A percentile compares a stretch with the other conserved stretches of the same genome.
Conservation (phyloP, 2,113 vertebrate genomes). For the Nyctereutes procyonoides region DNA sequence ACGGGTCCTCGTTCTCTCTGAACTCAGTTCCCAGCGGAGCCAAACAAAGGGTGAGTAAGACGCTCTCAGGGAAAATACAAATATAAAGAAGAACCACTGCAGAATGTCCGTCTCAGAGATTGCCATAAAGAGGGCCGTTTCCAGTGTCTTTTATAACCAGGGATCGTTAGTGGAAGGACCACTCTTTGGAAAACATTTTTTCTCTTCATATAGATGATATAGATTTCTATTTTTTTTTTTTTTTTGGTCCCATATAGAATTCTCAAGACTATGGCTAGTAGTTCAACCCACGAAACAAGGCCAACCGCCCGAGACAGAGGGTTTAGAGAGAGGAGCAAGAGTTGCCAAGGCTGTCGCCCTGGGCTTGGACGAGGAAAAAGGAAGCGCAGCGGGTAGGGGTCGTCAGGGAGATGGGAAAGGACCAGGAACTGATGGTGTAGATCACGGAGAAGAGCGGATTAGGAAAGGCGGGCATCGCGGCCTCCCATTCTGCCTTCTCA, state of each 20-base stretch:
- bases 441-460: neutral
- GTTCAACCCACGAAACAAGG: neutral
- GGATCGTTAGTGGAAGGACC: neutral
- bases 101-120: neutral
- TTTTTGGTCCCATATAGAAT: neutral
- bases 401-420: neutral
- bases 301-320: neutral
- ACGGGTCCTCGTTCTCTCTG: neutral
- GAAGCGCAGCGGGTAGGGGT: neutral
- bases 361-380: neutral
- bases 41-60: neutral
- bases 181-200: neutral
- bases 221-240: neutral
- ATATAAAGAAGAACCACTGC: neutral
- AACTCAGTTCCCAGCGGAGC: neutral
- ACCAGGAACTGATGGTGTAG: neutral
- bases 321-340: neutral
- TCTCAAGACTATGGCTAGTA: neutral
- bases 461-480: neutral
- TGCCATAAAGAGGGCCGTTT: neutral
- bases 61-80: neutral
- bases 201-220: neutral
- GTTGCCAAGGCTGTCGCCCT: neutral
- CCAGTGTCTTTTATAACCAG: neutral
- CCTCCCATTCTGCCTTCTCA: neutral